Conservation (phyloP, 1,140 invertebrate genomes). For the Harpegnathos saltator region DNA sequence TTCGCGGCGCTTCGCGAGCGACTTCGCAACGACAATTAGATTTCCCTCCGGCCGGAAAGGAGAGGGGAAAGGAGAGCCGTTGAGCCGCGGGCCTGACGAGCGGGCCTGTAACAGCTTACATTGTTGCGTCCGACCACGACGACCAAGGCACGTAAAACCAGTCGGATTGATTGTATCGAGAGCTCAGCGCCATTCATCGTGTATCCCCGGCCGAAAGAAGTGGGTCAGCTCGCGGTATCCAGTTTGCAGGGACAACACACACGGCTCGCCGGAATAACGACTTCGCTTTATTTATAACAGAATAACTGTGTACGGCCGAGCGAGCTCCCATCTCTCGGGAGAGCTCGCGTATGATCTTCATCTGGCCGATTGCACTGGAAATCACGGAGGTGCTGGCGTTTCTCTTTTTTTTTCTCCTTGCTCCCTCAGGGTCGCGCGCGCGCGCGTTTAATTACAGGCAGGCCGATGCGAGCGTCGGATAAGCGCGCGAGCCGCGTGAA, state of each 20-base stretch:
- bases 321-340: constrained; percentile 11
- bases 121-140: constrained; percentile 37
- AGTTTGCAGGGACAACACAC: constrained; percentile 29
- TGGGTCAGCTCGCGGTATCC: constrained; percentile 30
- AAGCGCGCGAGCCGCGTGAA: no score
- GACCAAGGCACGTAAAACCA: constrained; percentile 49
- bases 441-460: constrained; percentile 46
- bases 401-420: no score
- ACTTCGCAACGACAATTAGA: no score
- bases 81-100: no score
- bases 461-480: neutral
- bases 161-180: constrained; percentile 48
- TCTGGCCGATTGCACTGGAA: constrained; percentile 36
- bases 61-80: no score
- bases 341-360: neutral
- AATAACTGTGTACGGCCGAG: constrained; percentile 33
- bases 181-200: constrained; percentile 33
- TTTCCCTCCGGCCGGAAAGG: no score
- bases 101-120: neutral
- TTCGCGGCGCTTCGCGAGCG: no score
- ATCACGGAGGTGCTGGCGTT: constrained; percentile 17
- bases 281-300: constrained; percentile 53
- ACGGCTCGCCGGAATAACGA: constrained; percentile 32
- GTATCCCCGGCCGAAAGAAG: constrained; percentile 32
- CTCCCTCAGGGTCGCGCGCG: constrained; percentile 17